Evolutionary conservation across 2,888 invertebrate genomes (phyloP).

Genomic region (Lordiphosa andalusiaca): DNA sequence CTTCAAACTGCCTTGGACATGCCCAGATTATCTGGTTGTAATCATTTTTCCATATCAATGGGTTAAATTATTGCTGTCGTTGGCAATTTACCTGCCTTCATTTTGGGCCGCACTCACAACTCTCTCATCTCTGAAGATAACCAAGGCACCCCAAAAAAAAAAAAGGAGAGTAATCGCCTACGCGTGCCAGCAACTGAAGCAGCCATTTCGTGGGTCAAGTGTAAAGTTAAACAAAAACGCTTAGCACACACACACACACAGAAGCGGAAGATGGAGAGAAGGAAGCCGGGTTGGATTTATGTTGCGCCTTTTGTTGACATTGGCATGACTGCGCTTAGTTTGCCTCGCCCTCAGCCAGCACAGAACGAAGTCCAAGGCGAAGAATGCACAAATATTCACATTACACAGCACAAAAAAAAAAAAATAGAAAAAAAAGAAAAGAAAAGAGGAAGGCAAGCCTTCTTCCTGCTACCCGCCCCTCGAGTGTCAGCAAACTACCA

Average conservation of each 20-base stretch:
- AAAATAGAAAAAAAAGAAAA: slow-evolving; percentile 3
- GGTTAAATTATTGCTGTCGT: too few relatives aligned
- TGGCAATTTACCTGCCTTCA: slow-evolving; percentile 3
- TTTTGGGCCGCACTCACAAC: neutral
- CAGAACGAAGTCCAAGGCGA: slow-evolving; percentile 18
- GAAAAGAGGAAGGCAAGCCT: slow-evolving; percentile 1
- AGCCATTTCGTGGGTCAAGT: slow-evolving; percentile 52
- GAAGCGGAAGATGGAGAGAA: neutral
- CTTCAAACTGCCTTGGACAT: too few relatives aligned
- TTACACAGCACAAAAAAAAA: slow-evolving; percentile 27
- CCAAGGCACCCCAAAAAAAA: neutral
- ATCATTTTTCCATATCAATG: too few relatives aligned
- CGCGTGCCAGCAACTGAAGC: slow-evolving; percentile 22
- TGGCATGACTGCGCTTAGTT: slow-evolving; percentile 28
- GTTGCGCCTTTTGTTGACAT: slow-evolving; percentile 43
- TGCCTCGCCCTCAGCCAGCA: slow-evolving; percentile 1
- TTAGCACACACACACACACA: slow-evolving; percentile 28
- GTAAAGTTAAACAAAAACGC: slow-evolving; percentile 57
- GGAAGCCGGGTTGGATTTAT: slow-evolving; percentile 39
- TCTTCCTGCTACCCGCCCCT: slow-evolving; percentile 11
- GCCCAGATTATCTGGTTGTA: too few relatives aligned
- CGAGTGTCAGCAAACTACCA: slow-evolving; percentile 35
- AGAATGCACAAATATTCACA: slow-evolving; percentile 49
- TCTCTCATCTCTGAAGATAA: slow-evolving; percentile 2
- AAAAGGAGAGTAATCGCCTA: slow-evolving; percentile 6